phyloP scores from a whole-genome alignment of 2,888 invertebrate genomes.

The Aromia moschata region DNA sequence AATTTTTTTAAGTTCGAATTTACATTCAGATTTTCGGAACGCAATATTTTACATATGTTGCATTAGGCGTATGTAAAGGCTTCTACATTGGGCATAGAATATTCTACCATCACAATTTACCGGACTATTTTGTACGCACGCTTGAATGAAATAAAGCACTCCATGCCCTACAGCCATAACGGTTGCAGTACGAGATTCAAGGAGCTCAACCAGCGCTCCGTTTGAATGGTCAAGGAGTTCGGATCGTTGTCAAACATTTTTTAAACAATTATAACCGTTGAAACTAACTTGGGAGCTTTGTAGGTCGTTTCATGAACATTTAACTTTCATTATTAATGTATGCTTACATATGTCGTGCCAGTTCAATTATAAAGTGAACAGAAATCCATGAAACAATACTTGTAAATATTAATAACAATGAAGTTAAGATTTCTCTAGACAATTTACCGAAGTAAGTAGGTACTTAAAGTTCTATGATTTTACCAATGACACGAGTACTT shows the following conservation, averaged over 20 bases:
- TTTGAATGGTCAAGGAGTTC: constrained; percentile 10
- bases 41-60: too few species aligned
- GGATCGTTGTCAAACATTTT: constrained; percentile 5
- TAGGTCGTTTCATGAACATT: constrained; percentile 1
- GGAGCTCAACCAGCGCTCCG: constrained; percentile 7
- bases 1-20: too few species aligned
- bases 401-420: not conserved
- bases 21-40: too few species aligned
- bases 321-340: constrained; percentile 5
- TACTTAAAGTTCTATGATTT: too few species aligned
- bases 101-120: too few species aligned
- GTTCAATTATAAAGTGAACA: not conserved
- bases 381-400: not conserved
- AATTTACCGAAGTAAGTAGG: not conserved
- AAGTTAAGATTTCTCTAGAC: not conserved
- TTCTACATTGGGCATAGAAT: too few species aligned
- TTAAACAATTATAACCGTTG: constrained; percentile 1
- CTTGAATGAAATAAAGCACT: constrained; percentile 18
- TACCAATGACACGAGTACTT: too few species aligned
- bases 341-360: not conserved
- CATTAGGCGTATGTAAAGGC: too few species aligned
- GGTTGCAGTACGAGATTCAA: constrained; percentile 13
- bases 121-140: not conserved
- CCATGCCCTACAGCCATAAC: constrained; percentile 16
- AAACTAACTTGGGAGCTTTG: not conserved